A percentile compares a stretch with the other conserved stretches of the same genome.
These are phyloP conservation scores for Chironex yamaguchii DNA, from an alignment of 30 jellyfish, hydroid and myxozoan species.

Conservation along the genomic window DNA sequence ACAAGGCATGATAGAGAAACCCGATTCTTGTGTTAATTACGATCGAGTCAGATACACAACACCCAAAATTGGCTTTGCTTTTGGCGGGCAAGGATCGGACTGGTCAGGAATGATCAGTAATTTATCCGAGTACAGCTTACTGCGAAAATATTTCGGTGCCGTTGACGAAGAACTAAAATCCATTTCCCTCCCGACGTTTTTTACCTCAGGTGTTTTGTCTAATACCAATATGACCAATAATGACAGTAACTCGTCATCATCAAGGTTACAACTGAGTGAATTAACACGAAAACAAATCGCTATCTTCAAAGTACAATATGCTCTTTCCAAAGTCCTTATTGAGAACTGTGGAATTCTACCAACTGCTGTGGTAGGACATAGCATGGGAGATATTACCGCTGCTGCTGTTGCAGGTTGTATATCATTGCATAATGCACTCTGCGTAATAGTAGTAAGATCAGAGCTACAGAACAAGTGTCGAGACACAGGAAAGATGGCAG, in stretches of 20 bases:
- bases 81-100: constrained; percentile 67
- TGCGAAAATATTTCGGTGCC: neutral
- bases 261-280: neutral
- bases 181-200: neutral
- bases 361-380: constrained; percentile 43
- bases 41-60: neutral
- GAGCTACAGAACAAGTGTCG: constrained; percentile 27
- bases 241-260: neutral
- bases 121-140: neutral
- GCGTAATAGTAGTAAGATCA: constrained; percentile 30
- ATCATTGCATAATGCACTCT: constrained; percentile 22
- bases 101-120: constrained; percentile 55
- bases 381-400: constrained; percentile 68
- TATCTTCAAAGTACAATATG: constrained; percentile 47
- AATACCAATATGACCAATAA: too few relatives aligned
- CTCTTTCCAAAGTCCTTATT: constrained; percentile 38
- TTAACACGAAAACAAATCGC: constrained; percentile 27
- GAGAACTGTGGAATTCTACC: constrained; percentile 21
- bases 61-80: constrained; percentile 41
- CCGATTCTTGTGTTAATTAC: constrained; percentile 10
- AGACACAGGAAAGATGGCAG: constrained; percentile 53
- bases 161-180: constrained; percentile 25
- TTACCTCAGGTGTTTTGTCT: neutral
- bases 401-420: constrained; percentile 52
- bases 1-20: constrained; percentile 1